Percentiles rank a stretch among this genome's conserved stretches.
These are phyloP conservation scores for Eutrigla gurnardus DNA, from an alignment of 2,797 vertebrate species.

Conservation along the genomic window DNA sequence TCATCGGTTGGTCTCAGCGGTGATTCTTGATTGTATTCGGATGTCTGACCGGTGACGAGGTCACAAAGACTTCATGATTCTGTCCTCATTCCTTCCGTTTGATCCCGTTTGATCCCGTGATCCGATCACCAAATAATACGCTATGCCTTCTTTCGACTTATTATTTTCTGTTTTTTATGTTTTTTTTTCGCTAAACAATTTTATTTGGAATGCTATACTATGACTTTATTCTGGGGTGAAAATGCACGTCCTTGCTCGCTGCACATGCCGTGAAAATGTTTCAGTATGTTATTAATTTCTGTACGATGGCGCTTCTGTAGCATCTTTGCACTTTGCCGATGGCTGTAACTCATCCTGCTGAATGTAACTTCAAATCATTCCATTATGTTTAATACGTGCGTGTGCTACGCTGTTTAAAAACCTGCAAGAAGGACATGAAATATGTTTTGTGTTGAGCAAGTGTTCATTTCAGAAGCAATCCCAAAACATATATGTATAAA, in stretches of 20 bases:
- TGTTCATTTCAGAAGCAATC: no score
- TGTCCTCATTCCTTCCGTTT: slow-evolving; percentile 31
- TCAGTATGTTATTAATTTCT: slow-evolving; percentile 13
- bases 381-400: slow-evolving; percentile 35
- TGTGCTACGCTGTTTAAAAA: slow-evolving; percentile 1
- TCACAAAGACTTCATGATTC: background rate
- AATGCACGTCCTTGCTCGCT: background rate
- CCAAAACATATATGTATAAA: no score
- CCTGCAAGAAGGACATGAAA: background rate
- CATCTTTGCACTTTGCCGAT: slow-evolving; percentile 55
- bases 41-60: background rate
- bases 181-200: no score
- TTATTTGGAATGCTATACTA: no score
- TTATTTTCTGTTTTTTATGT: no score
- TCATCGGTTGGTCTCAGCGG: background rate
- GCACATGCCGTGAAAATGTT: background rate
- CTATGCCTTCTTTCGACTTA: no score
- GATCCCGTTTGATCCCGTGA: background rate
- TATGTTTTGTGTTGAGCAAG: background rate
- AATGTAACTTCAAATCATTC: slow-evolving; percentile 73
- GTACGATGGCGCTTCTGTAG: background rate
- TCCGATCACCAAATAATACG: no score
- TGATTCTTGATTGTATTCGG: slow-evolving; percentile 24
- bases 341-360: slow-evolving; percentile 43
- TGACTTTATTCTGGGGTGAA: background rate